Base-by-base conservation (phyloP, 92 coral and sea anemone species). In the Zoanthus sansibaricus region DNA sequence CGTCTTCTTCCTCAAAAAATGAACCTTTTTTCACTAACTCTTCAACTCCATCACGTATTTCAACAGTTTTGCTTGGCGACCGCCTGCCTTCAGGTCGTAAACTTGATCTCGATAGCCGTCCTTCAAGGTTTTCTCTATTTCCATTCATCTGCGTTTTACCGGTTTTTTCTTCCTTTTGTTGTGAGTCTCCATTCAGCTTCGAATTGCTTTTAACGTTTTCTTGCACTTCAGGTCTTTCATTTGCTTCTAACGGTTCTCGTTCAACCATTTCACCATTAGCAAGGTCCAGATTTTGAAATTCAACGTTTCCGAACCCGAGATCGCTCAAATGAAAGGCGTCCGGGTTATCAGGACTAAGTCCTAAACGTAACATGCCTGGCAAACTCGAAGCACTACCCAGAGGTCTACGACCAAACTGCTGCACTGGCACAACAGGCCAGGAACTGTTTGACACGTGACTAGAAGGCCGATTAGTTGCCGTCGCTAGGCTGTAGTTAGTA, bases 381-480 rank as follows among this genome's bases (percentile, higher is more conserved):
- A 97, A 77, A 76, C 99, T 97, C 3, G 97, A 90, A 12, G 99
- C 98, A 79, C 98, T 97, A 5, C 99, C 99, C 47, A 95, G 76
- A 5, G 99, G 99, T 71, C 99, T 88, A 46, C 93, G 92, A 14
- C 98, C 93, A 89, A 88, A 96, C 76, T 92, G 94, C n/a, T 91
- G 89, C 55, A 89, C 79, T 8, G 91, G 90, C 46, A 85, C 86
- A 18, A 92, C 96, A 15, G 99, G 99, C 99, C 99, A 97, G 25
- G 99, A 97, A 14, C 94, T 88, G 86, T 93, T 94, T 9, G 98
- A 95, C 20, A 76, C 82, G 67, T 87, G 94, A 75, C 95, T 92
- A 10, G 91, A 87, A 4, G 97, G 96, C 68, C 98, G 91, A 54
- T 70, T 85, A 6, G 58, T 82, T 32, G 84, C 82, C 1, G 91